Base-by-base conservation (phyloP, 1,140 invertebrate genomes). In the Kradibia gibbosae region DNA sequence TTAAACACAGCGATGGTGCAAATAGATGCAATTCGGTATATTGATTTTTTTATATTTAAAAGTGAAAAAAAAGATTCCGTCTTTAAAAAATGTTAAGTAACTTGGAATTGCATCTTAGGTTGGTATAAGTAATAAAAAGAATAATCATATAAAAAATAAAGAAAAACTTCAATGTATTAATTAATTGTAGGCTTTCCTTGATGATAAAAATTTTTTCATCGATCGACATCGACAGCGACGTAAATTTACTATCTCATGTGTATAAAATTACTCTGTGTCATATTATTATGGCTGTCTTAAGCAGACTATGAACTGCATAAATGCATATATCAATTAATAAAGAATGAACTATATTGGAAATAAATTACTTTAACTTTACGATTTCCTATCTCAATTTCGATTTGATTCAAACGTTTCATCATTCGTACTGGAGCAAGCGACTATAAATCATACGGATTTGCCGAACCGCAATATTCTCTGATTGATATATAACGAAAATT, bases 401-500 rank as follows among this genome's bases (percentile, higher is more conserved):
- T 81, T 57, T 28, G 34, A 70, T 39, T 57, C 42, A 39, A 50
- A 71, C 78, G 65, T 73, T 73, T 74, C 79, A 34, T 42, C 57
- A 45, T 31, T 57, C 20, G 25, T 45, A 17, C 36, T 17, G 28
- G 36, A 50, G 57, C 25, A 34, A 48, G 17, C 20, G 74, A 31
- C 67, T 28, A 62, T 77, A 82, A 82, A 82, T 77, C 74, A 82
- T 25, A 60, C 22, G 74, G 65, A 82, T 82, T 82, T 78, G 53
- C 73, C 74, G 72, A 71, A 77, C 80, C 74, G 67, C 80, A 82
- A 72, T 75, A 82, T 82, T 53, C 67, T 60, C 39, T 77, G 74
- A 82, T 82, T 82, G 80, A 82, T 82, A 71, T 78, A 82, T 77
- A 71, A 82, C 73, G 80, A 81, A 81, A 76, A 57, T 65, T 60